Evolutionary conservation across 2,797 vertebrate genomes (phyloP).

Genomic region (Myripristis jacobus): DNA sequence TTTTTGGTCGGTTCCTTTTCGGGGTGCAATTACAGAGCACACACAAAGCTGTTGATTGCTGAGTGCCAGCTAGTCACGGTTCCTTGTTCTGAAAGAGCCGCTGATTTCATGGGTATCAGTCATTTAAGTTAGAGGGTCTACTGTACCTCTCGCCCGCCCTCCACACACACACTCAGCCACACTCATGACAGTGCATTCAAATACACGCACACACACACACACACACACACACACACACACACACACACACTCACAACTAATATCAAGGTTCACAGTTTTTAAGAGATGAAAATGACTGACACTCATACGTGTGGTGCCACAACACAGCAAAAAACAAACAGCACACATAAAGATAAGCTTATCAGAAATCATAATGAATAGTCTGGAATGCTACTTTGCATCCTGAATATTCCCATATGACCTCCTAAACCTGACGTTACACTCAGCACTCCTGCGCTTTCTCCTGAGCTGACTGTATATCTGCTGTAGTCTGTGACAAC

Average conservation of each 20-base stretch:
- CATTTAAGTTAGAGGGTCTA: conserved; percentile 43
- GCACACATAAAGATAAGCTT: conserved; percentile 12
- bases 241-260: not conserved
- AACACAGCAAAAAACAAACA: conserved; percentile 20
- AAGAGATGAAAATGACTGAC: conserved; percentile 20
- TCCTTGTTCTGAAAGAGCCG: conserved; percentile 68
- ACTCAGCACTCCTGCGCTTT: conserved; percentile 12
- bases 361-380: conserved; percentile 55
- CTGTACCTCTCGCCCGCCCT: conserved; percentile 24
- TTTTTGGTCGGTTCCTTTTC: conserved; percentile 64
- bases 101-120: conserved; percentile 81
- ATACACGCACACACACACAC: not conserved
- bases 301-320: not conserved
- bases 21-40: conserved; percentile 64
- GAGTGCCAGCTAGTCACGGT: conserved; percentile 69
- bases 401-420: not conserved
- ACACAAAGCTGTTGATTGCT: conserved; percentile 82
- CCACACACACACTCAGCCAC: conserved; percentile 1
- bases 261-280: not conserved
- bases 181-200: not conserved
- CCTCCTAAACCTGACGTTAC: conserved; percentile 26
- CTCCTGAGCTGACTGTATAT: conserved; percentile 28
- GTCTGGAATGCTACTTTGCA: conserved; percentile 20
- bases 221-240: conserved; percentile 11
- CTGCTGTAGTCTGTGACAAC: not conserved